A percentile compares a stretch with the other conserved stretches of the same genome.
Evolutionary conservation across 2,888 invertebrate species (phyloP).

Genomic region (Erebia aethiops): DNA sequence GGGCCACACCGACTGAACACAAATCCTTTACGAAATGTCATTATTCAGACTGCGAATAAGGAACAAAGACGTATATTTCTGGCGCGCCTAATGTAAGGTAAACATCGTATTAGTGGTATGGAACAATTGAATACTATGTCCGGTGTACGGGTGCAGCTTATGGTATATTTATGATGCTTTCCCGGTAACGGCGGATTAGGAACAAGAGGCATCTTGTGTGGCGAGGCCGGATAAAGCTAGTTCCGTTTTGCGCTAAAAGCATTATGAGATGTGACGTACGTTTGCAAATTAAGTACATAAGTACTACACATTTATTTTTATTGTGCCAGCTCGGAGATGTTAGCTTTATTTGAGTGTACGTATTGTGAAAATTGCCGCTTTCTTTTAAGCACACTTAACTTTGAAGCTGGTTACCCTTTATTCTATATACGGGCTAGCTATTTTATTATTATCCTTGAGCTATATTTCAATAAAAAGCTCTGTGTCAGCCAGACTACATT

Average conservation of each 20-base stretch:
- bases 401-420: background rate
- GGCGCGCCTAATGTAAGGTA: slow-evolving; percentile 67
- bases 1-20: slow-evolving; percentile 45
- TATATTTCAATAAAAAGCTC: too few species aligned
- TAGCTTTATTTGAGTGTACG: background rate
- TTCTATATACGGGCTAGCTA: too few species aligned
- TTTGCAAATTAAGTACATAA: slow-evolving; percentile 17
- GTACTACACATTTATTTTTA: background rate
- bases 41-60: slow-evolving; percentile 53
- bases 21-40: slow-evolving; percentile 54
- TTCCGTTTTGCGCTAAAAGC: slow-evolving; percentile 59
- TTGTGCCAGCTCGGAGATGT: background rate
- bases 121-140: slow-evolving; percentile 67
- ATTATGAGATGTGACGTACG: slow-evolving; percentile 39
- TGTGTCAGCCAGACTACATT: too few species aligned
- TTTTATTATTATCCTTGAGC: too few species aligned
- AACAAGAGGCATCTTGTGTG: slow-evolving; percentile 68
- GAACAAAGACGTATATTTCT: slow-evolving; percentile 65
- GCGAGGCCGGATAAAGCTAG: slow-evolving; percentile 54
- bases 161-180: slow-evolving; percentile 67
- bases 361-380: background rate
- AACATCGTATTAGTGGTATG: slow-evolving; percentile 66
- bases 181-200: slow-evolving; percentile 65
- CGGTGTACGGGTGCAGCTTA: slow-evolving; percentile 55
- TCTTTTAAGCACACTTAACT: background rate